Evolutionary conservation across 2,888 invertebrate genomes (phyloP).

Genomic region (Mesorhabditis spiculigera): DNA sequence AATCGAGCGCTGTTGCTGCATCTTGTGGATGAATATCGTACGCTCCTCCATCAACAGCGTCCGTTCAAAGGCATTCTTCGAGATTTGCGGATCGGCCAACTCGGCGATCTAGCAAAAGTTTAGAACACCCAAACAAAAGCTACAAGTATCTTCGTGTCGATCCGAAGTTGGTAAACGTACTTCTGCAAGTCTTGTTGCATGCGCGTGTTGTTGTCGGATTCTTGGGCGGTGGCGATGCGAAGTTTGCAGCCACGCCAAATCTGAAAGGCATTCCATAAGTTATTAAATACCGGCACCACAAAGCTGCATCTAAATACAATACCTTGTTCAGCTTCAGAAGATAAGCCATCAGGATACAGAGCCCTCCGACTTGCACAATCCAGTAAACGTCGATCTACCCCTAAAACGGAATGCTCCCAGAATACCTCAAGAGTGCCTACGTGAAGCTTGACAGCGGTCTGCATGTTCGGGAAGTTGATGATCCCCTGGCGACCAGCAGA

Average conservation of each 20-base stretch:
- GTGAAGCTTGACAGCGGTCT: not conserved
- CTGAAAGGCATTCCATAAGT: constrained; percentile 12
- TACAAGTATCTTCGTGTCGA: constrained; percentile 76
- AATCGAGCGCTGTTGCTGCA: constrained; percentile 59
- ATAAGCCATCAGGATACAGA: constrained; percentile 80
- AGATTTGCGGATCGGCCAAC: constrained; percentile 93
- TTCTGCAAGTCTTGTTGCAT: constrained; percentile 98
- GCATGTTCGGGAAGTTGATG: constrained; percentile 86
- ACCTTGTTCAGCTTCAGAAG: constrained; percentile 76
- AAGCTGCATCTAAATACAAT: constrained; percentile 9
- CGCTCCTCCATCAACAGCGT: constrained; percentile 99
- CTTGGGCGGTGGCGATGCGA: constrained; percentile 95
- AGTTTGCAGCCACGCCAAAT: constrained; percentile 95
- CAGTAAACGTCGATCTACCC: constrained; percentile 99
- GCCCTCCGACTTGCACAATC: constrained; percentile 90
- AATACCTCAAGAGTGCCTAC: constrained; percentile 68
- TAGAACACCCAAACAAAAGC: constrained; percentile 1
- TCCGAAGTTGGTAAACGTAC: constrained; percentile 90
- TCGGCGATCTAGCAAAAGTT: constrained; percentile 46
- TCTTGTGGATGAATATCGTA: constrained; percentile 88
- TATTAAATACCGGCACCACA: constrained; percentile 1
- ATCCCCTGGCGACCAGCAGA: constrained; percentile 95
- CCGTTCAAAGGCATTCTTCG: constrained; percentile 95
- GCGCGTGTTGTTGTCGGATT: constrained; percentile 98
- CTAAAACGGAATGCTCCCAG: constrained; percentile 60